phyloP scores from a whole-genome alignment of 1,140 invertebrate genomes.

The Aphaenogaster floridana region DNA sequence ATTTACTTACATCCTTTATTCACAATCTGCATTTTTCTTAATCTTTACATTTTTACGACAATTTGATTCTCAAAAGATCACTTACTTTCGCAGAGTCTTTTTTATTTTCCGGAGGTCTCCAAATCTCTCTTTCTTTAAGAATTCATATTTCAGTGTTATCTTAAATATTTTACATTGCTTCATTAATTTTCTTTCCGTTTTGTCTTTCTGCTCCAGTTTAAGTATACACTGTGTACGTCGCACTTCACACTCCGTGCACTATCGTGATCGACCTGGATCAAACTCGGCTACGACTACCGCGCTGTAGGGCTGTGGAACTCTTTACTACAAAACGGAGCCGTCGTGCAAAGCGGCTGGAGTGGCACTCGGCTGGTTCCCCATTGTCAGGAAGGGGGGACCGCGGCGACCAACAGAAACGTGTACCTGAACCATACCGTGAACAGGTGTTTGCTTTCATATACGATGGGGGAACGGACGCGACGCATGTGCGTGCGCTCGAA shows the following conservation, averaged over 20 bases:
- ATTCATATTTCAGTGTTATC: not conserved
- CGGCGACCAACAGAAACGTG: slow-evolving; percentile 69
- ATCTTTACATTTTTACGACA: not conserved
- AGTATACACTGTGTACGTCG: not conserved
- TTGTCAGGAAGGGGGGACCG: slow-evolving; percentile 68
- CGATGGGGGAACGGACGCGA: slow-evolving; percentile 57
- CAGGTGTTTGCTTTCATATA: slow-evolving; percentile 73
- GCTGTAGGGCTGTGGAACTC: slow-evolving; percentile 59
- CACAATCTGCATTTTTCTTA: not conserved
- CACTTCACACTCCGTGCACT: slow-evolving; percentile 17
- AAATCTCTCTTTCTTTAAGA: not conserved
- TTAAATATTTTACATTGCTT: not conserved
- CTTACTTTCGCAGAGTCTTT: not conserved
- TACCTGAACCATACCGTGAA: slow-evolving; percentile 60
- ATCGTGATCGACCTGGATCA: slow-evolving; percentile 40
- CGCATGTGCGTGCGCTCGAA: slow-evolving; percentile 14
- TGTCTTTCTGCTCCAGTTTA: not conserved
- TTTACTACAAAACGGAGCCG: slow-evolving; percentile 64
- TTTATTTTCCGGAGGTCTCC: not conserved
- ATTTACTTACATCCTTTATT: not conserved
- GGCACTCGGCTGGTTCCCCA: slow-evolving; percentile 65
- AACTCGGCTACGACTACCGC: slow-evolving; percentile 37
- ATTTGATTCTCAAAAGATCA: not conserved
- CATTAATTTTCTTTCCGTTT: not conserved
- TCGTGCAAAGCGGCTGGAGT: slow-evolving; percentile 55